Base-by-base conservation (phyloP, 2,113 vertebrate species). In the Lophura nycthemera region DNA sequence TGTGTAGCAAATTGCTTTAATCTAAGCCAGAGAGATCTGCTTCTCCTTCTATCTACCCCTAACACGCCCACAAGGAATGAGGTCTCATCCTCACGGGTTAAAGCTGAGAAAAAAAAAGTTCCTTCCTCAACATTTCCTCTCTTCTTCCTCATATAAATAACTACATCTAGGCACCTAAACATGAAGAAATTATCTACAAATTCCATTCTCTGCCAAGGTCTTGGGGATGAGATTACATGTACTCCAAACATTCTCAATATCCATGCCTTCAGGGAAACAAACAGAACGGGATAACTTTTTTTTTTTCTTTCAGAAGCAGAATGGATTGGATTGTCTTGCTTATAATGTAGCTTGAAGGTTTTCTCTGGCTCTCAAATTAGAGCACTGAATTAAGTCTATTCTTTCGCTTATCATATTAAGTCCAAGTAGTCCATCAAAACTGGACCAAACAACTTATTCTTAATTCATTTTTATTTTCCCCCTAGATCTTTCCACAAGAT, bases 351-450 rank as follows among this genome's bases (percentile, higher is more conserved):
- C 47, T 84, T 83, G 43, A 95, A 95, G 56, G 24, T 27, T 92
- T 92, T 92, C 69, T 74, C 34, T 48, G 43, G 36, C 25, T 83
- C 50, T 92, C 42, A 61, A 76, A 72, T 67, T 36, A 77, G 34
- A 85, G 17, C 24, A 57, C 43, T 76, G 67, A 92, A 70, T 82
- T 74, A 90, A 92, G 20, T 47, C 86, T 84, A 84, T 88, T 94
- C 86, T 92, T 83, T 93, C n/a, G 71, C 32, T 88, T 45, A 52
- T 82, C 59, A 36, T 16, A 65, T 92, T 93, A 92, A 89, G 69
- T 76, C 69, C 34, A 40, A 57, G 22, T 11, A n/a, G 6, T 88
- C 90, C 61, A 75, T 82, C 52, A 60, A 89, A 93, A 93, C 32
- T 42, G 43, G 87, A 91, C 61, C 3, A 2, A 82, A 11, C 50